Base-by-base conservation (phyloP, 1,140 invertebrate genomes). In the Scylla paramamosain region DNA sequence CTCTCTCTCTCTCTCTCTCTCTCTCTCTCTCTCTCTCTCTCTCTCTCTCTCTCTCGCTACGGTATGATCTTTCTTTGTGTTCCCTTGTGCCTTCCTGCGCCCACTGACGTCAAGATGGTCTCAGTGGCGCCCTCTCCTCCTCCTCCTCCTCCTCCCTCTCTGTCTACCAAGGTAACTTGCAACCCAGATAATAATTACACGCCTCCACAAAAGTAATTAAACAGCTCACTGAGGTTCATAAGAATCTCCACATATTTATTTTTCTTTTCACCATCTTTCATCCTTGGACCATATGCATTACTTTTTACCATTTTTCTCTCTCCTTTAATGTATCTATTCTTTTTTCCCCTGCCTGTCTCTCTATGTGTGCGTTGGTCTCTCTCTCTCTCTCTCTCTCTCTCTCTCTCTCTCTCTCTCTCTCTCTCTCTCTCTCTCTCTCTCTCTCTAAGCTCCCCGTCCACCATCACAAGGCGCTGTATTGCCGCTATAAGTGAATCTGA, bases 1-100 rank as follows among this genome's bases (percentile, higher is more conserved):
- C 46, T n/a, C 28, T 52, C 89, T 91, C 45, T 52, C 39, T 52
- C 0, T 52, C 45, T 52, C 45, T 91, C 45, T 52, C 45, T 91
- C 45, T 91, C 16, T 91, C 89, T 91, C 20, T 91, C 89, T 91
- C 89, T 91, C 45, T 91, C 39, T 91, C 45, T 91, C 45, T 91
- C 89, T 48, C 48, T 91, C 89, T 28, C 39, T 52, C 48, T 59
- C 45, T 59, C 16, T 59, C 45, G 20, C n/a, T 39, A 39, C 6
- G 39, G 39, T 39, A 39, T 39, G 39, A 39, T 39, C 39, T 39
- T 39, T 39, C 39, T 39, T 39, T 39, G 39, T 39, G 46, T 25
- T 39, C 39, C 1, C 39, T 6, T 39, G 39, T 39, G 39, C 6
- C 10, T 20, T 59, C 52, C 10, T 20, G 10, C 52, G 20, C 29